Percentiles rank a stretch among this genome's conserved stretches.
Conservation (phyloP, 2,113 vertebrate species). For the Pelmatolapia mariae region DNA sequence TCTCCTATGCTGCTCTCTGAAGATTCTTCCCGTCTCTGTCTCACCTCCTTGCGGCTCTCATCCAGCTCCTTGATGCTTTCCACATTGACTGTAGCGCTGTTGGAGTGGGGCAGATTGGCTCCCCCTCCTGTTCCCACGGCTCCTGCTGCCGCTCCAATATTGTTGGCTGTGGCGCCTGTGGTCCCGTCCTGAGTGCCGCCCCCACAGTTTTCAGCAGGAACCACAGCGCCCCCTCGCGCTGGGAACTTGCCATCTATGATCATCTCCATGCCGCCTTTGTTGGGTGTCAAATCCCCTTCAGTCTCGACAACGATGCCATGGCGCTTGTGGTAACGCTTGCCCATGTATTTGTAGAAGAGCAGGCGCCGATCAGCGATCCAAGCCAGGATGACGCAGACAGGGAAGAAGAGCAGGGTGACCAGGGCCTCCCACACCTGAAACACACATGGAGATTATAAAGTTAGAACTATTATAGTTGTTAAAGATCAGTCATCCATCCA, state of each 20-base stretch:
- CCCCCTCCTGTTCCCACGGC: not conserved
- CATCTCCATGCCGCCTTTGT: conserved; percentile 76
- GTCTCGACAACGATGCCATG: conserved; percentile 92
- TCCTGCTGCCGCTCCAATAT: not conserved
- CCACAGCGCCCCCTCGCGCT: conserved; percentile 26
- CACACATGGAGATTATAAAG: not conserved
- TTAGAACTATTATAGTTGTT: not conserved
- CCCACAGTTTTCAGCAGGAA: conserved; percentile 56
- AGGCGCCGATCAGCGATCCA: conserved; percentile 93
- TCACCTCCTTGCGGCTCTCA: conserved; percentile 87
- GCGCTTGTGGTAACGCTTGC: conserved; percentile 92
- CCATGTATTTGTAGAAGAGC: conserved; percentile 97
- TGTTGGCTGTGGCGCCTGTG: not conserved
- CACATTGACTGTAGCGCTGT: conserved; percentile 62
- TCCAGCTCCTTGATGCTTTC: conserved; percentile 86
- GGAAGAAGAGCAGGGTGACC: conserved; percentile 90
- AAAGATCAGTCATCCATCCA: not conserved
- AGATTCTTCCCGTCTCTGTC: not conserved
- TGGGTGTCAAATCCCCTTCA: conserved; percentile 83
- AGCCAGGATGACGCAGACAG: conserved; percentile 88
- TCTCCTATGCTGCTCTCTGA: not conserved
- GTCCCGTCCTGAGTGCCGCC: conserved; percentile 31
- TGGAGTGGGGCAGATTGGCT: conserved; percentile 56
- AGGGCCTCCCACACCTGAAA: conserved; percentile 90
- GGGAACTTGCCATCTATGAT: conserved; percentile 78